phyloP scores from a whole-genome alignment of 1,140 invertebrate species.

The Pseudomyrmex dendroicus region DNA sequence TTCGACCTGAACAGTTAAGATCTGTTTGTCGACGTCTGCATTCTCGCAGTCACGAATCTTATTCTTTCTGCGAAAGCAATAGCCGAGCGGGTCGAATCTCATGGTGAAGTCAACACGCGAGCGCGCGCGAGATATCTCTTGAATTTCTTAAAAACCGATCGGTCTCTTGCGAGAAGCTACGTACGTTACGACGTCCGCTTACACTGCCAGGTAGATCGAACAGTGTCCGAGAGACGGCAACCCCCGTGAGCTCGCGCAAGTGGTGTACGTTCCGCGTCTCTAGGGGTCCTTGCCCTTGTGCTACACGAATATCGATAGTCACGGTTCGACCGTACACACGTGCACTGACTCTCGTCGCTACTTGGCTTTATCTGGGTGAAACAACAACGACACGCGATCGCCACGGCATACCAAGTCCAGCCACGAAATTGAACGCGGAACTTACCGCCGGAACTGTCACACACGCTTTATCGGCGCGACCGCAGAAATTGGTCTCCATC shows the following conservation, averaged over 20 bases:
- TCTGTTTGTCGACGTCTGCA: constrained; percentile 12
- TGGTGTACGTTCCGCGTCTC: constrained; percentile 72
- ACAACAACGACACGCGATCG: constrained; percentile 12
- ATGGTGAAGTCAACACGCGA: constrained; percentile 48
- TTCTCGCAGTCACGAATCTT: constrained; percentile 69
- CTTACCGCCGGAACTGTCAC: not conserved
- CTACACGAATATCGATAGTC: constrained; percentile 81
- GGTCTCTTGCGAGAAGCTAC: not conserved
- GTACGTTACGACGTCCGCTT: not conserved
- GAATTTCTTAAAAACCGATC: constrained; percentile 15
- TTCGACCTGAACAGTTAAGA: constrained; percentile 15
- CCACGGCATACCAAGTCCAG: not conserved
- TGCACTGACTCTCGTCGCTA: constrained; percentile 8
- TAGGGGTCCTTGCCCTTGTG: constrained; percentile 84
- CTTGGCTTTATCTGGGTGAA: constrained; percentile 31
- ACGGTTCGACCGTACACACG: constrained; percentile 41
- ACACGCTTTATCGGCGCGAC: constrained; percentile 25
- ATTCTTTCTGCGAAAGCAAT: constrained; percentile 79
- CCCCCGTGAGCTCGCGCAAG: not conserved
- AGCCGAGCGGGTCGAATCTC: constrained; percentile 78
- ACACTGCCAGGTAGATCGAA: constrained; percentile 41
- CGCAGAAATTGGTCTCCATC: not conserved
- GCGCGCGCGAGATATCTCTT: constrained; percentile 4
- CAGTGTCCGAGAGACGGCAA: constrained; percentile 36
- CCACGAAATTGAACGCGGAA: constrained; percentile 49